phyloP scores from a whole-genome alignment of 2,888 invertebrate species.

The Leucophenga maculata region DNA sequence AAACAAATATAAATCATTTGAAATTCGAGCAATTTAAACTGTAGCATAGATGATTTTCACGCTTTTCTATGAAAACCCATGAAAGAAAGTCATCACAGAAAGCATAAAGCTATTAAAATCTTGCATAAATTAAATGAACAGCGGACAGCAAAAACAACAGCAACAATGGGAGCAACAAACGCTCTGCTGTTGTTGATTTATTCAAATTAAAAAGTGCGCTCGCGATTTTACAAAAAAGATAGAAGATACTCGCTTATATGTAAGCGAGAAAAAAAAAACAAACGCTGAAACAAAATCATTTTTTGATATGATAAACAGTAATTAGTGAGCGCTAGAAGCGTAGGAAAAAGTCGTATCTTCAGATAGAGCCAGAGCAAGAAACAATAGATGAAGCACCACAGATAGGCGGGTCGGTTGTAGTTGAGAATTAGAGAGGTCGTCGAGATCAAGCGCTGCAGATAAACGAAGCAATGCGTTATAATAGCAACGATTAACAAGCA shows the following conservation, averaged over 20 bases:
- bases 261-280: slow-evolving; percentile 27
- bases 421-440: slow-evolving; percentile 11
- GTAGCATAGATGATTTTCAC: neutral
- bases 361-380: neutral
- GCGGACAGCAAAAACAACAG: slow-evolving; percentile 23
- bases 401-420: neutral
- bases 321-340: slow-evolving; percentile 48
- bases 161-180: slow-evolving; percentile 6
- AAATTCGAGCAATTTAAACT: slow-evolving; percentile 10
- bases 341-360: neutral
- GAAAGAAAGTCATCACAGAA: neutral
- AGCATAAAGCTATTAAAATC: slow-evolving; percentile 4
- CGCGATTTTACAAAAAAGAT: slow-evolving; percentile 27
- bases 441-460: slow-evolving; percentile 54
- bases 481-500: slow-evolving; percentile 60
- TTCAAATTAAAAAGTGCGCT: slow-evolving; percentile 56
- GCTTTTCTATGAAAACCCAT: neutral
- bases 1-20: slow-evolving; percentile 34
- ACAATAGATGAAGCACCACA: neutral
- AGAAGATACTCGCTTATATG: slow-evolving; percentile 24
- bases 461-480: slow-evolving; percentile 53
- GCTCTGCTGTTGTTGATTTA: slow-evolving; percentile 48
- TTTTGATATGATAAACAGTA: slow-evolving; percentile 54
- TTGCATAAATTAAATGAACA: slow-evolving; percentile 21
- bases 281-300: slow-evolving; percentile 48